A percentile compares a stretch with the other conserved stretches of the same genome.
phyloP scores from a whole-genome alignment of 2,797 vertebrate genomes.

The Phrynocephalus forsythii region DNA sequence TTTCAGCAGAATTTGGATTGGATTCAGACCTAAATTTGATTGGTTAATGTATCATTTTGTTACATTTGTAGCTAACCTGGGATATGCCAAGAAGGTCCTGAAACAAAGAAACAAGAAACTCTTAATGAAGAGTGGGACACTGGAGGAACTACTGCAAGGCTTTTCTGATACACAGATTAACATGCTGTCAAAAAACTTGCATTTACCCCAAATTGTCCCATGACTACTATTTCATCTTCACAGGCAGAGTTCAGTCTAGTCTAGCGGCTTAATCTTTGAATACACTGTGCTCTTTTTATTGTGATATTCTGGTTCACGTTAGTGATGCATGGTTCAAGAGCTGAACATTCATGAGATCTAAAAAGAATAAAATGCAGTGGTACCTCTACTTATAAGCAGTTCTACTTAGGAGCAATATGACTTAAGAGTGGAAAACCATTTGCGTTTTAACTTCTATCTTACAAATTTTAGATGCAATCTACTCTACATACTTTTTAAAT shows the following conservation, averaged over 20 bases:
- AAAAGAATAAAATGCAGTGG: too few species aligned
- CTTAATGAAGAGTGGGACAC: constrained; percentile 62
- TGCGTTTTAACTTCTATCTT: too few species aligned
- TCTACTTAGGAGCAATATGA: too few species aligned
- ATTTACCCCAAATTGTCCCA: constrained; percentile 47
- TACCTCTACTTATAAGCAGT: too few species aligned
- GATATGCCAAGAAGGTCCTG: neutral
- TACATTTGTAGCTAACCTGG: constrained; percentile 41
- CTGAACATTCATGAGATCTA: too few species aligned
- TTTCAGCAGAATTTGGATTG: constrained; percentile 31
- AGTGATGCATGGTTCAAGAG: constrained; percentile 63
- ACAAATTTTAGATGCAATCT: too few species aligned
- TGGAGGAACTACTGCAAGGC: constrained; percentile 51
- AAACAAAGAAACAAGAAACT: constrained; percentile 38
- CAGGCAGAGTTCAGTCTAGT: constrained; percentile 64
- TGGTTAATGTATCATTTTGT: constrained; percentile 52
- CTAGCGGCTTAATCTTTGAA: constrained; percentile 55
- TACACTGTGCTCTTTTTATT: constrained; percentile 54
- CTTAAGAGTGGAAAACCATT: too few species aligned
- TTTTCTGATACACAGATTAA: constrained; percentile 58
- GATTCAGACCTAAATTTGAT: constrained; percentile 61
- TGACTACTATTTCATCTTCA: constrained; percentile 69
- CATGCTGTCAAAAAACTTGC: constrained; percentile 55
- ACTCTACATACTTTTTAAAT: too few species aligned
- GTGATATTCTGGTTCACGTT: constrained; percentile 65